Evolutionary conservation across 2,113 vertebrate species (phyloP), one percentile per base, ranked within the genome.

Genomic region (Mellivora capensis): DNA sequence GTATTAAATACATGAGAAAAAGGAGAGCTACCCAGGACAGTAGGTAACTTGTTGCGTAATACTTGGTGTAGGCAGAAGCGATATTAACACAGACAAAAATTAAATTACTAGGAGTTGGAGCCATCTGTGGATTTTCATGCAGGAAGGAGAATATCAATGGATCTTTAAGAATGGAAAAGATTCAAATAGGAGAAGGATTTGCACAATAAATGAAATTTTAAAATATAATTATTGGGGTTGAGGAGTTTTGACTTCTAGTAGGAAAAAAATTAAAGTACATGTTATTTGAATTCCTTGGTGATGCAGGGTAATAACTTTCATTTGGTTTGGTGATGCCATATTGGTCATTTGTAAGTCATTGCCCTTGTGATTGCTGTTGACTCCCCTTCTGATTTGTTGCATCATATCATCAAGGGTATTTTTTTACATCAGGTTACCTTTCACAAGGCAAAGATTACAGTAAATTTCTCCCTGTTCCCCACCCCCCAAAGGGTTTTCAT

Each of bases 101-200:
- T 74, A 52, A 87, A 88, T 92, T 89, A 29, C 54, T 80, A 2
- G 93, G 57, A 76, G 15, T 90, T 88, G 37, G 31, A 85, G 27
- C 42, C 62, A 54, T 79, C 49, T 96, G 54, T 91, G 57, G 88
- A 90, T 87, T 18, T 21, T 94, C 57, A 52, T 90, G 87, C 76
- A 93, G 25, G 76, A 62, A 80, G 59, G 82, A 59, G n/a, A 71
- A 15, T 89, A 27, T 80, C 54, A 80, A 27, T 77, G 54, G 52
- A n/a, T 96, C 72, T 93, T 97, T 90, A 94, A 93, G 61, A 96
- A 87, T 77, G 21, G 27, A 54, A 88, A 77, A 18, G 13, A 85
- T 59, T 87, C 94, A 61, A 85, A 37, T 64, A 71, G 39, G n/a
- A 93, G 42, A 83, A 88, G 80, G n/a, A 44, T 61, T 42, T 91